Evolutionary conservation across 2,797 vertebrate genomes (phyloP), one percentile per base, ranked within the genome.

Genomic region (Merluccius polli): DNA sequence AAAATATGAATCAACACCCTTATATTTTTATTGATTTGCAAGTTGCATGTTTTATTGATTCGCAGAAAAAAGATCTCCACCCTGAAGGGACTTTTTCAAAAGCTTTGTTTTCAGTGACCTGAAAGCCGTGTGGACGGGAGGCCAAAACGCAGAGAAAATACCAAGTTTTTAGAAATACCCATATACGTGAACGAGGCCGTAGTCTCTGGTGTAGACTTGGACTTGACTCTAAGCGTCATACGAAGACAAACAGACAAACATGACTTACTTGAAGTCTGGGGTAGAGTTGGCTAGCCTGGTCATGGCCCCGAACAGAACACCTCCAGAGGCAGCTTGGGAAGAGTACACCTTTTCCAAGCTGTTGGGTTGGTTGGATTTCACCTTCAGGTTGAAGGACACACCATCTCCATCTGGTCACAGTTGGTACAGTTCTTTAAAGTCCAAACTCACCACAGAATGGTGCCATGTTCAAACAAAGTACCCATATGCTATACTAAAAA

Each of bases 291-390:
- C 77, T 63, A 90, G 85, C 73, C 33, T 78, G 2, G 0, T 85
- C 88, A 91, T 31, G 1, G 74, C 90, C 0, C 90, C 90, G 15
- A 90, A 27, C 0, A 91, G 82, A 48, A 87, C 81, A 5, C 89
- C 88, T 74, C 85, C 77, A 48, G 33, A 6, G 4, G 1, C 74
- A 35, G 83, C 70, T 1, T 48, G 6, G n/a, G 82, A 74, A 36
- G 10, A 74, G 85, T 71, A 89, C 70, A 10, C 83, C 59, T 41
- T 1, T 2, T 70, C 70, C 16, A 24, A 0, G 1, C 4, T 21
- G 21, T 68, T 41, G 0, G 1, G 0, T 0, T 90, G 0, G 31
- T 44, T 79, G 81, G 87, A 83, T 30, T 69, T 18, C 73, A 92
- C 89, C 29, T 72, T 68, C 73, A 92, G 67, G 0, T 65, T 4